Conservation (phyloP, 1,140 invertebrate genomes). For the Nilaparvata lugens region DNA sequence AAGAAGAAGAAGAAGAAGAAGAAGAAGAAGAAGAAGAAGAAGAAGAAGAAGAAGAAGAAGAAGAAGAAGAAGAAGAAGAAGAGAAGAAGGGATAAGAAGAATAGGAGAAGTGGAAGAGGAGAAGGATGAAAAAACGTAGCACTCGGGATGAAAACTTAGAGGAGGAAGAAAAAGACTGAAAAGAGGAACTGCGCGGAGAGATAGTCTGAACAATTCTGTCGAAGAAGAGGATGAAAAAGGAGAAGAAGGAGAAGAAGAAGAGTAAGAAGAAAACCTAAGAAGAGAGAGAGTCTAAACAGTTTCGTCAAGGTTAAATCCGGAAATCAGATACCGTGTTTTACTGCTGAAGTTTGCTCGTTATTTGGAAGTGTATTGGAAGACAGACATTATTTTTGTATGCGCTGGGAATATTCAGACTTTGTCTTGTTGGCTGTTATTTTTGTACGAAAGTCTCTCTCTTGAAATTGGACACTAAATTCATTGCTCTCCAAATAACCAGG, state of each 20-base stretch:
- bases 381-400: neutral
- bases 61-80: neutral
- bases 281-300: no score
- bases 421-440: no score
- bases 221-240: no score
- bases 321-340: neutral
- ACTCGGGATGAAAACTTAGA: neutral
- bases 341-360: neutral
- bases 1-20: conserved; percentile 8
- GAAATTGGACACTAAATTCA: no score
- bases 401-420: no score
- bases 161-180: neutral
- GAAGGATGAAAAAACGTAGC: neutral
- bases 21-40: conserved; percentile 7
- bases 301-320: neutral
- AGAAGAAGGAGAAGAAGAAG: no score
- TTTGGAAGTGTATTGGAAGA: neutral
- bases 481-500: no score
- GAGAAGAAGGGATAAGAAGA: neutral
- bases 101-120: neutral
- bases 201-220: no score
- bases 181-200: no score
- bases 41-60: conserved; percentile 9
- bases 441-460: no score
- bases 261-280: no score